Conservation (phyloP, 2,113 vertebrate species). For the Clarias magur region DNA sequence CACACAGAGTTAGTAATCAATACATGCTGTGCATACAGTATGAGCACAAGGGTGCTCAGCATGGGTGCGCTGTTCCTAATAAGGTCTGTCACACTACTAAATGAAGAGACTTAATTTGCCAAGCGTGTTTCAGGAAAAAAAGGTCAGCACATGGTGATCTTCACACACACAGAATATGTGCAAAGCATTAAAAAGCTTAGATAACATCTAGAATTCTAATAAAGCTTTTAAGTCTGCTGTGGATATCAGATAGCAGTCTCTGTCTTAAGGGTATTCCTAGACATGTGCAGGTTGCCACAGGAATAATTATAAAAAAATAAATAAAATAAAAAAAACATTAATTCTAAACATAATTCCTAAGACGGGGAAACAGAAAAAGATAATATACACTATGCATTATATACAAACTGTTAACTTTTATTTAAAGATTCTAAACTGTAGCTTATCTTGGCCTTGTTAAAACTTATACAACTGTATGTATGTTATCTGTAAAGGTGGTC, state of each 20-base stretch:
- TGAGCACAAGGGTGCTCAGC: background rate
- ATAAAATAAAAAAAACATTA: background rate
- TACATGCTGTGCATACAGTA: background rate
- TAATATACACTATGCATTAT: background rate
- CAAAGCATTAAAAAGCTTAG: constrained; percentile 18
- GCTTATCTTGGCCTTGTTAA: background rate
- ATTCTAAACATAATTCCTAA: background rate
- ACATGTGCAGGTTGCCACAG: background rate
- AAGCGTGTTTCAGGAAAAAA: constrained; percentile 28
- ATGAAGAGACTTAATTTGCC: constrained; percentile 27
- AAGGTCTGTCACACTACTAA: constrained; percentile 15
- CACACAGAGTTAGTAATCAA: background rate
- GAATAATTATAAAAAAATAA: background rate
- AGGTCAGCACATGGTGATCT: constrained; percentile 26
- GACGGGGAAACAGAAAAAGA: background rate
- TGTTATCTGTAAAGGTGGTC: background rate
- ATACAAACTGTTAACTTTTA: background rate
- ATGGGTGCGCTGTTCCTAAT: constrained; percentile 14
- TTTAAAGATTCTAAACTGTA: background rate
- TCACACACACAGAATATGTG: constrained; percentile 22
- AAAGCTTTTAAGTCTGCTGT: background rate
- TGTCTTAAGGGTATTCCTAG: background rate
- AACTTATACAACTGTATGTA: background rate
- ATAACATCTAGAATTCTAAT: constrained; percentile 12
- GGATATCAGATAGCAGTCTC: background rate